Conservation (phyloP, 2,888 invertebrate genomes). For the Cosmorhoe ocellata region DNA sequence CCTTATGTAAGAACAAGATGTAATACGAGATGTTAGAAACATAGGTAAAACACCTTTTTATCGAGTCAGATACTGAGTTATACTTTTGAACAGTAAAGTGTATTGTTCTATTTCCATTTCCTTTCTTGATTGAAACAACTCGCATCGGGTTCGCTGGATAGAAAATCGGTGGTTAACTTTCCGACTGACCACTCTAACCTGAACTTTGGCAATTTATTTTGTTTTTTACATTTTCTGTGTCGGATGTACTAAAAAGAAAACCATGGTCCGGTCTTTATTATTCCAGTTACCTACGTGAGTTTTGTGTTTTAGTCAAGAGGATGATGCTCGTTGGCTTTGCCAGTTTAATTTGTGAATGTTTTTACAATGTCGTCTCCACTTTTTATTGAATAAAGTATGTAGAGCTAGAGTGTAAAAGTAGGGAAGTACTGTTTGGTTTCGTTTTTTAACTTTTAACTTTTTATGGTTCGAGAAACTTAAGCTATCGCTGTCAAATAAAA, state of each 20-base stretch:
- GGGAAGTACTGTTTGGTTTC: no score
- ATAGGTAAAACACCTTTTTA: constrained; percentile 5
- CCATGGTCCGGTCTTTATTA: constrained; percentile 39
- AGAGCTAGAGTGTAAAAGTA: no score
- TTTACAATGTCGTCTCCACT: constrained; percentile 14
- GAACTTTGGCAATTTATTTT: constrained; percentile 55
- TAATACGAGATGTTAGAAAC: no score
- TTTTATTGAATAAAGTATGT: background rate
- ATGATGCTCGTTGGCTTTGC: constrained; percentile 28
- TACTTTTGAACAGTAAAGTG: constrained; percentile 27
- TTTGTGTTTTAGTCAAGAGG: constrained; percentile 27
- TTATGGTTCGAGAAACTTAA: no score
- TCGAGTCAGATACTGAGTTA: constrained; percentile 18
- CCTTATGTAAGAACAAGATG: no score
- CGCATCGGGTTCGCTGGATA: constrained; percentile 51
- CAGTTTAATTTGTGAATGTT: constrained; percentile 27
- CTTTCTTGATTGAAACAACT: constrained; percentile 63
- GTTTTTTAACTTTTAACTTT: no score
- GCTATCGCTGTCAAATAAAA: constrained; percentile 37
- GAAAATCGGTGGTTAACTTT: constrained; percentile 58
- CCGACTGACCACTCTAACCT: constrained; percentile 47
- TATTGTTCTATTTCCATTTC: constrained; percentile 48
- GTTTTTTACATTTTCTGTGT: constrained; percentile 43
- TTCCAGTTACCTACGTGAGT: constrained; percentile 34
- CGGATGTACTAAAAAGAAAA: constrained; percentile 42